phyloP scores from a whole-genome alignment of 2,113 vertebrate species.

The Oncorhynchus kisutch region DNA sequence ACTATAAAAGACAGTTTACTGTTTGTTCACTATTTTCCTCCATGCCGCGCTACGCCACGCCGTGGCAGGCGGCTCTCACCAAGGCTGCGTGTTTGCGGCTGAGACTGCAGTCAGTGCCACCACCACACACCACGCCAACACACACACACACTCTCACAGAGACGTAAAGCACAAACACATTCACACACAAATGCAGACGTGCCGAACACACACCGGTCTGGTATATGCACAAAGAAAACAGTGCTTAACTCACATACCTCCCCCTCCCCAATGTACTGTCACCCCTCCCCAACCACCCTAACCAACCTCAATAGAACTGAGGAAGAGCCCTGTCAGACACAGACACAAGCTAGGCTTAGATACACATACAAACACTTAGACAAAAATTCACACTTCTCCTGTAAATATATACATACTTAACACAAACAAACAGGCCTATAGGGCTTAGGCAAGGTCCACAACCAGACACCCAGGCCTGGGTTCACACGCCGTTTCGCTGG shows the following conservation, averaged over 20 bases:
- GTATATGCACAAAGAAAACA: conserved; percentile 7
- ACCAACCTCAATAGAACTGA: not conserved
- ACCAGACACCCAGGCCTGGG: not conserved
- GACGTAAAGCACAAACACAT: conserved; percentile 3
- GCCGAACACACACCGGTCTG: conserved; percentile 6
- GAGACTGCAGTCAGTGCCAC: not conserved
- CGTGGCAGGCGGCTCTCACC: conserved; percentile 6
- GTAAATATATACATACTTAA: not conserved
- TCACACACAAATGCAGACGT: conserved; percentile 5
- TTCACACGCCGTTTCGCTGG: not conserved
- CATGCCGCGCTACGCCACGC: not conserved
- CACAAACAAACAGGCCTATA: conserved; percentile 5
- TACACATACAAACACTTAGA: conserved; percentile 14
- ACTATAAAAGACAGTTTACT: conserved; percentile 43
- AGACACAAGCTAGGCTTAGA: not conserved
- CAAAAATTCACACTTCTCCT: not conserved
- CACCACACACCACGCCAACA: not conserved
- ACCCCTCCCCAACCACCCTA: too few species aligned
- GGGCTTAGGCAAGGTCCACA: not conserved
- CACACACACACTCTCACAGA: conserved; percentile 3
- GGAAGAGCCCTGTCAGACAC: not conserved
- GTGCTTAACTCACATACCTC: not conserved
- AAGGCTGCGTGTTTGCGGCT: not conserved
- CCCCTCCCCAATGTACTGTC: not conserved
- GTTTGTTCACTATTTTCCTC: conserved; percentile 29